phyloP scores from a whole-genome alignment of 1,140 invertebrate genomes.

The Araneus ventricosus region DNA sequence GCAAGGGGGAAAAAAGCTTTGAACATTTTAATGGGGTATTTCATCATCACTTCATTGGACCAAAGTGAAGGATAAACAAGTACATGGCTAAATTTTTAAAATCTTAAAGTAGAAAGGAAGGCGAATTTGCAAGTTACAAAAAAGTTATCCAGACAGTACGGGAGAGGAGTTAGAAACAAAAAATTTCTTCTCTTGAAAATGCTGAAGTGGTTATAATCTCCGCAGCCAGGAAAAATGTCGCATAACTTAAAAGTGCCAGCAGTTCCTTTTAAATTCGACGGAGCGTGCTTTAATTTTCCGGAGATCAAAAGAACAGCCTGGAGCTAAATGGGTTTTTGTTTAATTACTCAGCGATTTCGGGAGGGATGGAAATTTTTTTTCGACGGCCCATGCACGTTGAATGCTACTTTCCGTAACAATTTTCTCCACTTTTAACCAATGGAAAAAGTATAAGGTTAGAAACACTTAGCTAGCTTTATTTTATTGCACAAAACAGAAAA shows the following conservation, averaged over 20 bases:
- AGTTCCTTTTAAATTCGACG: slow-evolving; percentile 19
- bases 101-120: neutral
- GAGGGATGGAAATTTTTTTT: neutral
- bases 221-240: neutral
- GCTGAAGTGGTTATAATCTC: slow-evolving; percentile 13
- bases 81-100: neutral
- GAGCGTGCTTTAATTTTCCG: slow-evolving; percentile 27
- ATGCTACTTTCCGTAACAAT: neutral
- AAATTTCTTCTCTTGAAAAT: neutral
- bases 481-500: neutral
- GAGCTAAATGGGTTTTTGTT: neutral
- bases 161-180: neutral
- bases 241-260: neutral
- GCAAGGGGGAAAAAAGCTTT: no score
- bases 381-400: neutral
- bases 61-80: neutral
- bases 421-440: neutral
- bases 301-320: slow-evolving; percentile 23
- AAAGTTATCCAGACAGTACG: neutral
- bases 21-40: neutral
- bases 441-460: neutral
- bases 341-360: slow-evolving; percentile 19
- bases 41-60: neutral
- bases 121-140: neutral
- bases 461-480: neutral